These are phyloP conservation scores for Stegostoma tigrinum DNA, from an alignment of 2,113 vertebrate genomes.

Conservation along the genomic window DNA sequence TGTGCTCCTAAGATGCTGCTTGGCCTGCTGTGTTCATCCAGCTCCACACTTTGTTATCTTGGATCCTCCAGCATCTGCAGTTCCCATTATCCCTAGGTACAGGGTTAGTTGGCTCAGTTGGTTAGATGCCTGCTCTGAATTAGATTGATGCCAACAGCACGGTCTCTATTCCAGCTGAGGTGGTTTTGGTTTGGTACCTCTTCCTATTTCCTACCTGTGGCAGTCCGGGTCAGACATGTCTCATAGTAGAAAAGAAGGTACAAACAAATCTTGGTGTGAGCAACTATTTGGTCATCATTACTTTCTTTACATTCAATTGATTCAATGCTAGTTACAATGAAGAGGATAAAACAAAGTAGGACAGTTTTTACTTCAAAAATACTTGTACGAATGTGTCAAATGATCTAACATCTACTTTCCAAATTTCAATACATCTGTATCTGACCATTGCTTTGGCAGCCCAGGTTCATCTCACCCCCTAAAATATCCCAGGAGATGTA, in stretches of 20 bases:
- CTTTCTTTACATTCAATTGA: neutral
- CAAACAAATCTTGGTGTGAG: neutral
- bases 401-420: neutral
- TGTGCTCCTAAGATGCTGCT: too few species aligned
- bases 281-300: neutral
- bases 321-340: neutral
- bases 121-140: too few species aligned
- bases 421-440: neutral
- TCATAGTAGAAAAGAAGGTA: neutral
- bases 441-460: neutral
- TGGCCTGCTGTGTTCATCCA: too few species aligned
- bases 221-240: too few species aligned
- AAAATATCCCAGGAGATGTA: neutral
- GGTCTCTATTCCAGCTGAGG: too few species aligned
- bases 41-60: too few species aligned
- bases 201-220: too few species aligned
- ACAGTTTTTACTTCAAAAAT: neutral
- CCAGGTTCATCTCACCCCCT: neutral
- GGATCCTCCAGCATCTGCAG: too few species aligned
- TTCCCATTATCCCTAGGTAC: too few species aligned
- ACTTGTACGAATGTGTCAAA: neutral
- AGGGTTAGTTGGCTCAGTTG: too few species aligned
- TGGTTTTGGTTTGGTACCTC: too few species aligned
- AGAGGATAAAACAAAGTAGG: neutral
- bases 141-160: too few species aligned